Conservation (phyloP, 2,888 invertebrate species). For the Acrocyrtus sp. region DNA sequence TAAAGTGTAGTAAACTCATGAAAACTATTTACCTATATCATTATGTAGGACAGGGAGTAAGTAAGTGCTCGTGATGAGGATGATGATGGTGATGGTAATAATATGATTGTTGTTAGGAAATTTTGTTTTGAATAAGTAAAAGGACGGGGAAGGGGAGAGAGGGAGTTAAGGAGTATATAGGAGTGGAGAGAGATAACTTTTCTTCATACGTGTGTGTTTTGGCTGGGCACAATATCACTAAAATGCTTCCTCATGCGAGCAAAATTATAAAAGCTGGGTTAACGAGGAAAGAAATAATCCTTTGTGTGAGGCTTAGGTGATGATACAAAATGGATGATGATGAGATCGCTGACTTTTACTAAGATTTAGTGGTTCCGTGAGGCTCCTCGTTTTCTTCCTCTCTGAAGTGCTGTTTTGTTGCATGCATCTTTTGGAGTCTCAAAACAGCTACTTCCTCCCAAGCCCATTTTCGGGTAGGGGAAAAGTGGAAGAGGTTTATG, state of each 20-base stretch:
- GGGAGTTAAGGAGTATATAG: not conserved
- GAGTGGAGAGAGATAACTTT: not conserved
- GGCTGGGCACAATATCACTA: not conserved
- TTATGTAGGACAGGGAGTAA: constrained; percentile 28
- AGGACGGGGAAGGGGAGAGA: not conserved
- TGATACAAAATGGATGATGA: constrained; percentile 5
- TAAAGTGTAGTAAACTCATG: constrained; percentile 4
- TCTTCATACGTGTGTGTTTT: not conserved
- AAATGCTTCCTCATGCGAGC: constrained; percentile 10
- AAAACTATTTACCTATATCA: constrained; percentile 31
- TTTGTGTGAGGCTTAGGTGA: not conserved
- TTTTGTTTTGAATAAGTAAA: not conserved
- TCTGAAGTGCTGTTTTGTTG: constrained; percentile 7
- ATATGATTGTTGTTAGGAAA: constrained; percentile 3
- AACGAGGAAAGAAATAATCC: not conserved
- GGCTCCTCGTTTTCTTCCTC: not conserved
- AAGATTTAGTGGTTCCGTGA: constrained; percentile 33
- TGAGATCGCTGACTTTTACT: constrained; percentile 24
- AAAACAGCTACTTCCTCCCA: not conserved
- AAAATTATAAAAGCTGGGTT: not conserved
- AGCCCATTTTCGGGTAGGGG: constrained; percentile 8
- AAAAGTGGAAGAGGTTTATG: too few relatives aligned
- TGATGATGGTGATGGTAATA: not conserved
- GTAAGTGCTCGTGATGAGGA: constrained; percentile 28
- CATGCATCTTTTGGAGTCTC: not conserved